Conservation (phyloP, 2,888 invertebrate species). For the Stomorhina lunata region DNA sequence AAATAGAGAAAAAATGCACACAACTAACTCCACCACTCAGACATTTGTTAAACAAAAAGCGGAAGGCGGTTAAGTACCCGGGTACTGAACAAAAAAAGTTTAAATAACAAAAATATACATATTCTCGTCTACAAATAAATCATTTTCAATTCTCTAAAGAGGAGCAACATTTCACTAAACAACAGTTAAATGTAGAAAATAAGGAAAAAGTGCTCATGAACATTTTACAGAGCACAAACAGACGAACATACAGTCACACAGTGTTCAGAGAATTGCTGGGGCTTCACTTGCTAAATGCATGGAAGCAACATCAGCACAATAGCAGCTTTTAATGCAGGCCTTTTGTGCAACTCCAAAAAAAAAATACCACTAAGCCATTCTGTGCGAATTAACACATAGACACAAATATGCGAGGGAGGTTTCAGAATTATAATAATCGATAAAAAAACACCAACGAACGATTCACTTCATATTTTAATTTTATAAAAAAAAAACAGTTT, state of each 20-base stretch:
- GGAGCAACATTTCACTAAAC: conserved; percentile 50
- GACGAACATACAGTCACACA: too few species aligned
- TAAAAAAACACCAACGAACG: too few species aligned
- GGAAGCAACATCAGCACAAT: too few species aligned
- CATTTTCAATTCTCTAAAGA: conserved; percentile 59
- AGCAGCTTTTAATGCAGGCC: conserved; percentile 43
- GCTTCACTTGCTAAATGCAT: conserved; percentile 55
- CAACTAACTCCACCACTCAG: conserved; percentile 62
- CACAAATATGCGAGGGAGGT: neutral
- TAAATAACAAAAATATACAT: conserved; percentile 16
- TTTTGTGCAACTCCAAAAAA: conserved; percentile 37
- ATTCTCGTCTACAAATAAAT: conserved; percentile 31
- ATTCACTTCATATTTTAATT: too few species aligned
- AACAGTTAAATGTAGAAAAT: conserved; percentile 42
- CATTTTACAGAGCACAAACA: neutral
- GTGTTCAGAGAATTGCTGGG: conserved; percentile 54
- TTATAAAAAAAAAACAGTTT: too few species aligned
- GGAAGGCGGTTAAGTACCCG: conserved; percentile 76
- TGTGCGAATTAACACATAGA: neutral
- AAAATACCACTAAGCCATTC: conserved; percentile 35
- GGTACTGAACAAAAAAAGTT: conserved; percentile 22
- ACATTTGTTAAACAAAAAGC: conserved; percentile 70
- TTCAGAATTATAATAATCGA: too few species aligned
- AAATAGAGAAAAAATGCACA: conserved; percentile 15
- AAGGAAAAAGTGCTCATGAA: conserved; percentile 12